A percentile compares a stretch with the other conserved stretches of the same genome.
These are phyloP conservation scores for Remorina albescens DNA, from an alignment of 2,797 vertebrate genomes.

Conservation along the genomic window DNA sequence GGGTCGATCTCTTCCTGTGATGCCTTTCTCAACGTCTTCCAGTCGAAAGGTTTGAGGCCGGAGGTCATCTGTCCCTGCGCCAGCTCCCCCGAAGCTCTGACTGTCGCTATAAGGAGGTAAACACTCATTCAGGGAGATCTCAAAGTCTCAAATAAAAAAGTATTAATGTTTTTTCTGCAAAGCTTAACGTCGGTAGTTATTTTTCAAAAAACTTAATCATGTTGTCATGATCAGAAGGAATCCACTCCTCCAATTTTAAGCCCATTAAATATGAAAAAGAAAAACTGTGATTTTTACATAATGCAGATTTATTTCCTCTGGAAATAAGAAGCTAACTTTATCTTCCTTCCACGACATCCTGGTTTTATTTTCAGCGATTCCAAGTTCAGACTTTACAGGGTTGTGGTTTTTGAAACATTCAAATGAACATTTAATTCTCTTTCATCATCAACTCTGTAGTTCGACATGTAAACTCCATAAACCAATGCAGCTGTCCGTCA, in stretches of 20 bases:
- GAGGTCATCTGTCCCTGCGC: conserved; percentile 89
- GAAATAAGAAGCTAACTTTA: background rate
- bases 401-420: no score
- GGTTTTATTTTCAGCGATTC: conserved; percentile 1
- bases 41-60: conserved; percentile 94
- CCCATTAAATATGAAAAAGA: no score
- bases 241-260: no score
- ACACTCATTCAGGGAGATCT: background rate
- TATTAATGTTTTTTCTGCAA: background rate
- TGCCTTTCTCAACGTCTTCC: conserved; percentile 99
- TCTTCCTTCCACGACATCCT: background rate
- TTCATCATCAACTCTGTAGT: conserved; percentile 37
- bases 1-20: conserved; percentile 99
- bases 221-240: no score
- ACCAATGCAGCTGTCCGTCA: conserved; percentile 10
- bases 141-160: background rate
- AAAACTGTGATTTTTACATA: no score
- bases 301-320: background rate
- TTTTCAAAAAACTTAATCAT: no score
- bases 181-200: no score
- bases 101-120: conserved; percentile 95
- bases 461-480: conserved; percentile 11
- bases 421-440: conserved; percentile 42
- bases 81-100: conserved; percentile 90
- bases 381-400: conserved; percentile 9